phyloP scores from a whole-genome alignment of 2,797 vertebrate species.

The Xenops minutus region DNA sequence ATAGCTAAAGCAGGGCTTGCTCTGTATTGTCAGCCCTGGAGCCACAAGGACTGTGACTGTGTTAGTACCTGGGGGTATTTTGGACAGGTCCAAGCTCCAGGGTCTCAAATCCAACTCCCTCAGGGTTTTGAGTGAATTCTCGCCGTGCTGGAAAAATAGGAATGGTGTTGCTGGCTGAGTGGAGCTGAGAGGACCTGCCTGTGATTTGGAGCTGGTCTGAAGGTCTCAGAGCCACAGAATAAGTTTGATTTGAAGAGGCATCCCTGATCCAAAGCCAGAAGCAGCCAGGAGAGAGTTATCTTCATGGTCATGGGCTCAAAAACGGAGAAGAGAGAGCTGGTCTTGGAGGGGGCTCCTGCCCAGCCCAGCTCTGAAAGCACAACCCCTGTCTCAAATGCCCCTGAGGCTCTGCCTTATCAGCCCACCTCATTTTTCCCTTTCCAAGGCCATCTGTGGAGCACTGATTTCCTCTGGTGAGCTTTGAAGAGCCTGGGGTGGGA shows the following conservation, averaged over 20 bases:
- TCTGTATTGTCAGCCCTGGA: background rate
- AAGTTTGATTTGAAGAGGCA: background rate
- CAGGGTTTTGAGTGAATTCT: background rate
- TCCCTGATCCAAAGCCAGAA: background rate
- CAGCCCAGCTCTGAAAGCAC: background rate
- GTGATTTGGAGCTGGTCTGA: background rate
- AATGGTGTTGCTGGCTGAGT: background rate
- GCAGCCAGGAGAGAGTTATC: background rate
- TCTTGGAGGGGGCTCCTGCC: background rate
- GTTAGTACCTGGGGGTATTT: background rate
- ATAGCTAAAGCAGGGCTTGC: fast-evolving
- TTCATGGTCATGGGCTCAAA: fast-evolving
- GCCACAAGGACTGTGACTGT: fast-evolving
- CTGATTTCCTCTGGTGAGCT: background rate
- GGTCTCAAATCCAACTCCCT: background rate
- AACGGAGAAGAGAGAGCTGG: background rate
- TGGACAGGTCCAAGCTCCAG: background rate
- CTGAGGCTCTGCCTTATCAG: background rate
- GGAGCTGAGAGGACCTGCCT: background rate
- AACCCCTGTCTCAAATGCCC: background rate
- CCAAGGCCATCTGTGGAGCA: background rate
- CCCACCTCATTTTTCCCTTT: background rate
- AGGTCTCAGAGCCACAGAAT: background rate
- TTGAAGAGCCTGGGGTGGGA: background rate
- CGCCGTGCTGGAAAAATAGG: background rate